A percentile compares a stretch with the other conserved stretches of the same genome.
Evolutionary conservation across 2,888 invertebrate genomes (phyloP).

Genomic region (Dryococelus australis): DNA sequence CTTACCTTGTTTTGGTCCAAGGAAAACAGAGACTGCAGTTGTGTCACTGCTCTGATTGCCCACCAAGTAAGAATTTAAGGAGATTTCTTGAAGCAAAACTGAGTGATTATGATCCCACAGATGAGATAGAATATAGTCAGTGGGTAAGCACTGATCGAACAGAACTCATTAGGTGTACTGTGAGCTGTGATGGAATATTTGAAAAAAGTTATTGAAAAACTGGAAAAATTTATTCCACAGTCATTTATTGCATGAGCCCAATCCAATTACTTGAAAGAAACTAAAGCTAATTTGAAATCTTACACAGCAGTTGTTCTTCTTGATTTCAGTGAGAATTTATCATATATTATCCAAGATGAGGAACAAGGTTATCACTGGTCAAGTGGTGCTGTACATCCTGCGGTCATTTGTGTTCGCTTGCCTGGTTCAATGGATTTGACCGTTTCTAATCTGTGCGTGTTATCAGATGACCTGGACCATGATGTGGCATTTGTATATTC

Average conservation of each 20-base stretch:
- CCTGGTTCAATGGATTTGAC: neutral
- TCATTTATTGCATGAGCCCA: neutral
- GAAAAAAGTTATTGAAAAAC: neutral
- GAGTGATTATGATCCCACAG: neutral
- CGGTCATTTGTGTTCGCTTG: neutral
- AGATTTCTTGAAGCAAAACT: conserved; percentile 11
- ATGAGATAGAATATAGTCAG: neutral
- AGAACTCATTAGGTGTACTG: neutral
- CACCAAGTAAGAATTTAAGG: conserved; percentile 22
- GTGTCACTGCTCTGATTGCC: neutral
- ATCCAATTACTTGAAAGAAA: conserved; percentile 20
- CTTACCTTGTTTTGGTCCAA: neutral
- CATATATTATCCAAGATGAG: conserved; percentile 6
- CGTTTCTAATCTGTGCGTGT: neutral
- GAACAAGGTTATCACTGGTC: conserved; percentile 21
- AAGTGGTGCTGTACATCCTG: neutral
- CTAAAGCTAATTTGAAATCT: neutral
- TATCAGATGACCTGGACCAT: conserved; percentile 17
- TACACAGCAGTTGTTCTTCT: neutral
- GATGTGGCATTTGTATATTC: neutral
- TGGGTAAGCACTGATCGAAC: neutral
- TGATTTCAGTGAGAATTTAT: conserved; percentile 4
- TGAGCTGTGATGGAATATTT: neutral
- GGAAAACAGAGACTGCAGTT: neutral
- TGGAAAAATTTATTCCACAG: conserved; percentile 13